A percentile compares a stretch with the other conserved stretches of the same genome.
Conservation (phyloP, 2,888 invertebrate species). For the Pristionchus fissidentatus region DNA sequence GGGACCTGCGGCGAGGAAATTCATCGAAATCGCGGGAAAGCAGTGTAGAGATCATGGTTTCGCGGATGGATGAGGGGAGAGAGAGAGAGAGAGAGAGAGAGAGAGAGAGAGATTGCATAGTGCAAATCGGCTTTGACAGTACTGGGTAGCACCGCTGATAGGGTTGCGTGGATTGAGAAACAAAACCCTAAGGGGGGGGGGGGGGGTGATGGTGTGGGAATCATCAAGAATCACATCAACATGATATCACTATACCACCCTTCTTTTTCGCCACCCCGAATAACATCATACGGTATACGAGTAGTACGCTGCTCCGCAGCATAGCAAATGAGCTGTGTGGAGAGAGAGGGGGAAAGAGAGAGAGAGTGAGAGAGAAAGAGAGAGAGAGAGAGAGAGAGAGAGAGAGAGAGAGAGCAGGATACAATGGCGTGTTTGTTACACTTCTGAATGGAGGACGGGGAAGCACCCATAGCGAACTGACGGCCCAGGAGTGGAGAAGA, state of each 20-base stretch:
- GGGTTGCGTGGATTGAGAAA: too few relatives aligned
- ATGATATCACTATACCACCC: too few relatives aligned
- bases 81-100: not conserved
- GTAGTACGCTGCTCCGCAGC: not conserved
- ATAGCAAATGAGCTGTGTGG: too few relatives aligned
- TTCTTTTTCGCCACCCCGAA: not conserved
- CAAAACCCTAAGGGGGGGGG: too few relatives aligned
- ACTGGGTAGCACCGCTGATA: not conserved
- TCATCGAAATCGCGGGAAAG: conserved; percentile 26
- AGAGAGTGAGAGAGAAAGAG: not conserved
- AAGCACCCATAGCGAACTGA: too few relatives aligned
- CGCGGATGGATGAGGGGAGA: not conserved
- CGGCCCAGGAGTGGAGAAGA: too few relatives aligned
- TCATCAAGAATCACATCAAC: conserved; percentile 9
- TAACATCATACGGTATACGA: conserved; percentile 17
- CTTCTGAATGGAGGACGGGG: too few relatives aligned
- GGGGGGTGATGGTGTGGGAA: not conserved
- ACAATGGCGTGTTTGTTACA: not conserved
- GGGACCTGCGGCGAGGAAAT: not conserved
- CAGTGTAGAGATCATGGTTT: not conserved
- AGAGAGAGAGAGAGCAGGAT: too few relatives aligned
- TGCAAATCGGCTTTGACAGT: conserved; percentile 31
- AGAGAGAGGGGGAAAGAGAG: not conserved
- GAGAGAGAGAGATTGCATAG: not conserved
- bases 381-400: not conserved